phyloP scores from a whole-genome alignment of 2,113 vertebrate genomes.

The Cochlearius cochlearius region DNA sequence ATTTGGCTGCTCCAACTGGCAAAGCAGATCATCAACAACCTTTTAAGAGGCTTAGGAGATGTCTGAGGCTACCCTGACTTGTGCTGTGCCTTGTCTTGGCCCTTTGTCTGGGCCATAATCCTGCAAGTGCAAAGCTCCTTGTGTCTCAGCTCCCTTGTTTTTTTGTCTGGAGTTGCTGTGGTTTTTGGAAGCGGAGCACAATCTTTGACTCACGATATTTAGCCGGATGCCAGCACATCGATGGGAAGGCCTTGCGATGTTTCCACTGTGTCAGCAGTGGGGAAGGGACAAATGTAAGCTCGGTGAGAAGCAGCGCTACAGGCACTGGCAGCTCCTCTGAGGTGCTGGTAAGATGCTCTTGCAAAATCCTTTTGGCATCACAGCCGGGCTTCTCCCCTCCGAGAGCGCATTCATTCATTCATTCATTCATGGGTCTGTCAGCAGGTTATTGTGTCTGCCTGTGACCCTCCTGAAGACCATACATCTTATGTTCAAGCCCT shows the following conservation, averaged over 20 bases:
- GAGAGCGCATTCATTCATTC: slow-evolving; percentile 9
- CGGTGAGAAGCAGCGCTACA: not conserved
- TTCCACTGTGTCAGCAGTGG: not conserved
- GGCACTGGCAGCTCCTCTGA: not conserved
- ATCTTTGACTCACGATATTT: not conserved
- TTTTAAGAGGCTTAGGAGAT: not conserved
- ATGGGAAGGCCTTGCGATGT: not conserved
- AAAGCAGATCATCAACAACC: not conserved
- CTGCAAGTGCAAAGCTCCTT: not conserved
- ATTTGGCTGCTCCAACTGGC: not conserved
- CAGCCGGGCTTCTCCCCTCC: not conserved
- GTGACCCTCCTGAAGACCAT: slow-evolving; percentile 38
- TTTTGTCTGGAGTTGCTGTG: not conserved
- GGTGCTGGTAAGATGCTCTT: slow-evolving; percentile 5
- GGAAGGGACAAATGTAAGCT: not conserved
- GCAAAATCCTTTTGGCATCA: slow-evolving; percentile 5
- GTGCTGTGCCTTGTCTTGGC: not conserved
- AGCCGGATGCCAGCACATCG: not conserved
- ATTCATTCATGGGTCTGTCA: slow-evolving; percentile 49
- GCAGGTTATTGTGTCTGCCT: slow-evolving; percentile 54
- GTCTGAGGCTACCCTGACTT: not conserved
- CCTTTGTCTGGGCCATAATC: not conserved
- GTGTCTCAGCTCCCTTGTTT: not conserved
- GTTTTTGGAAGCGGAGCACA: not conserved
- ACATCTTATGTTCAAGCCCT: slow-evolving; percentile 55